Conservation (phyloP, 2,113 vertebrate genomes). For the Gobius niger region DNA sequence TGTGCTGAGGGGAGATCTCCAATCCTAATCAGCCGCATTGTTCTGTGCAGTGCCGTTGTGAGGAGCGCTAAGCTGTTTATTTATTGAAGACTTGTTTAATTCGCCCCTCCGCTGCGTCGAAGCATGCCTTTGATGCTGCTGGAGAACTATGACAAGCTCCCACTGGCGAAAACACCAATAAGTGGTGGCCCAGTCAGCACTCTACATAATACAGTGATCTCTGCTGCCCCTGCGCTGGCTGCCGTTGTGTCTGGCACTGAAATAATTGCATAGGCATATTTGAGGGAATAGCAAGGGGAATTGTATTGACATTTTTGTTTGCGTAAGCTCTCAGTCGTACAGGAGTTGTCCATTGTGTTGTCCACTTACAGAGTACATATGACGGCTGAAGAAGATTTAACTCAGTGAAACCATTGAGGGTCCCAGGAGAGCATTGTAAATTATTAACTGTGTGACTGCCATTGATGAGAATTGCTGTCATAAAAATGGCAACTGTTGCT, state of each 20-base stretch:
- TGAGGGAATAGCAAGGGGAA: neutral
- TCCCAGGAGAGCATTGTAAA: too few relatives aligned
- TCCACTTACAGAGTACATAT: too few relatives aligned
- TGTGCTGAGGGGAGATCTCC: slow-evolving; percentile 66
- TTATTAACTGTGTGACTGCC: too few relatives aligned
- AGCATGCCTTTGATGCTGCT: slow-evolving; percentile 32
- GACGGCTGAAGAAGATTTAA: too few relatives aligned
- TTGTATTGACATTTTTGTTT: neutral
- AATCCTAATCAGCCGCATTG: slow-evolving; percentile 69
- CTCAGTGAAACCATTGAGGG: too few relatives aligned
- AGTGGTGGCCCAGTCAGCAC: slow-evolving; percentile 46
- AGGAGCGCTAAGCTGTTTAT: slow-evolving; percentile 74
- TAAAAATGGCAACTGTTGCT: too few relatives aligned
- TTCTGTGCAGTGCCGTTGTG: slow-evolving; percentile 62
- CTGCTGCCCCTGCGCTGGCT: neutral
- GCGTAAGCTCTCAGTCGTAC: too few relatives aligned
- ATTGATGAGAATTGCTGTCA: too few relatives aligned
- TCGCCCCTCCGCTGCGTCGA: slow-evolving; percentile 36
- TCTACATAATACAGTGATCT: slow-evolving; percentile 20
- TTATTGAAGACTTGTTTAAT: slow-evolving; percentile 74
- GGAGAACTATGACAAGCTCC: slow-evolving; percentile 42
- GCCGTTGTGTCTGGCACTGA: slow-evolving; percentile 18
- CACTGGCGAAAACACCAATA: slow-evolving; percentile 43
- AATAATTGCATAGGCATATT: slow-evolving; percentile 11
- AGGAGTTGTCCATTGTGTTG: too few relatives aligned